phyloP scores from a whole-genome alignment of 2,797 vertebrate species.

The Botia kubotai region DNA sequence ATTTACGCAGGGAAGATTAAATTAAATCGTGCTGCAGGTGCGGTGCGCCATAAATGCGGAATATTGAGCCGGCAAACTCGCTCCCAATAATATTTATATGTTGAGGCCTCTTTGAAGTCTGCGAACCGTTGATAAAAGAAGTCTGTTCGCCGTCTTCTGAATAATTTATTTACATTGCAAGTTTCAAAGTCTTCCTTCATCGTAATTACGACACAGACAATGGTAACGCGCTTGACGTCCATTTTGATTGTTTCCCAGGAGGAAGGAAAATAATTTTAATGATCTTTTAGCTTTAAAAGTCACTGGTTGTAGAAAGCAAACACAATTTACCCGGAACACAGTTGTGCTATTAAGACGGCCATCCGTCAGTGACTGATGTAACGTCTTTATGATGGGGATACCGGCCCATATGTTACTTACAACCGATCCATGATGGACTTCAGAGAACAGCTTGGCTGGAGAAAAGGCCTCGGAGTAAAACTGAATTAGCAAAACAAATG shows the following conservation, averaged over 20 bases:
- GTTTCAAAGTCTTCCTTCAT: constrained; percentile 46
- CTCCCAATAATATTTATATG: constrained; percentile 44
- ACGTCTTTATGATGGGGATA: constrained; percentile 55
- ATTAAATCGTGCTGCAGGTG: constrained; percentile 31
- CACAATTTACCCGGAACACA: constrained; percentile 48
- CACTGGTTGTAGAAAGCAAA: constrained; percentile 42
- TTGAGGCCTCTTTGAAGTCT: constrained; percentile 53
- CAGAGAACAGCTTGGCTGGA: constrained; percentile 49
- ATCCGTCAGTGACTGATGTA: constrained; percentile 56
- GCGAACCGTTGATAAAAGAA: constrained; percentile 57
- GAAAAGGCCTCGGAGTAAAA: constrained; percentile 50
- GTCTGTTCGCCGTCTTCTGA: constrained; percentile 50
- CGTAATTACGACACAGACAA: constrained; percentile 41
- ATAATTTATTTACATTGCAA: constrained; percentile 57
- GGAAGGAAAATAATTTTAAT: constrained; percentile 31
- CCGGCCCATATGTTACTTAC: constrained; percentile 56
- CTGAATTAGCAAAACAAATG: constrained; percentile 63
- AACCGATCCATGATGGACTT: constrained; percentile 50
- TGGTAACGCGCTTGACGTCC: constrained; percentile 10
- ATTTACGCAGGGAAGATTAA: constrained; percentile 48
- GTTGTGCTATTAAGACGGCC: constrained; percentile 51
- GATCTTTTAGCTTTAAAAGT: constrained; percentile 34
- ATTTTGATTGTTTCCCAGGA: constrained; percentile 16
- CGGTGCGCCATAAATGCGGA: constrained; percentile 23
- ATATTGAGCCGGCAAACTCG: constrained; percentile 25